Evolutionary conservation across 2,113 vertebrate species (phyloP).

Genomic region (Carollia perspicillata): DNA sequence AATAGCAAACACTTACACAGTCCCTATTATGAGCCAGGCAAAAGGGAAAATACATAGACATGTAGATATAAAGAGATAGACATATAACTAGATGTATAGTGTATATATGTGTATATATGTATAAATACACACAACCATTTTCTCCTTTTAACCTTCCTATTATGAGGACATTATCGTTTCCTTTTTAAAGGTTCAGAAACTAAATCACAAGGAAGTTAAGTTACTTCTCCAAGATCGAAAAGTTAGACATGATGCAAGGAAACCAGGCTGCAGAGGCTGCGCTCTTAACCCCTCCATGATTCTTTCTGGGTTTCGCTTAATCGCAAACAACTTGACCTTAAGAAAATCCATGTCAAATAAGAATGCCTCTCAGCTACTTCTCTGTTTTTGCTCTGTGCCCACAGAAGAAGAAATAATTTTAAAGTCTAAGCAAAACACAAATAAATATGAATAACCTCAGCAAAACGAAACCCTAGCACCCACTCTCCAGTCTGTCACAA

Average conservation of each 20-base stretch:
- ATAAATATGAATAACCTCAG: neutral
- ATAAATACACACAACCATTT: neutral
- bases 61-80: too few relatives aligned
- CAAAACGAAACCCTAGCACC: neutral
- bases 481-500: neutral
- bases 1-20: neutral
- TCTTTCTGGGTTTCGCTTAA: neutral
- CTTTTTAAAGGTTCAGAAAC: neutral
- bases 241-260: neutral
- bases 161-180: neutral
- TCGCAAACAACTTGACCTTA: neutral
- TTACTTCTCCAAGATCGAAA: neutral
- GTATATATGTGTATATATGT: too few relatives aligned
- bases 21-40: neutral
- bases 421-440: neutral
- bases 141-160: neutral
- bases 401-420: neutral
- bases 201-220: neutral
- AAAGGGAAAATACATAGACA: neutral
- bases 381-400: neutral
- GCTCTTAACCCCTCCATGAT: neutral
- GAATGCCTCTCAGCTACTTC: neutral
- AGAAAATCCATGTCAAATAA: neutral
- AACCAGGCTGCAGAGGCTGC: neutral
- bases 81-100: neutral